Conservation (phyloP, 1,140 invertebrate genomes). For the Dendroctonus valens region DNA sequence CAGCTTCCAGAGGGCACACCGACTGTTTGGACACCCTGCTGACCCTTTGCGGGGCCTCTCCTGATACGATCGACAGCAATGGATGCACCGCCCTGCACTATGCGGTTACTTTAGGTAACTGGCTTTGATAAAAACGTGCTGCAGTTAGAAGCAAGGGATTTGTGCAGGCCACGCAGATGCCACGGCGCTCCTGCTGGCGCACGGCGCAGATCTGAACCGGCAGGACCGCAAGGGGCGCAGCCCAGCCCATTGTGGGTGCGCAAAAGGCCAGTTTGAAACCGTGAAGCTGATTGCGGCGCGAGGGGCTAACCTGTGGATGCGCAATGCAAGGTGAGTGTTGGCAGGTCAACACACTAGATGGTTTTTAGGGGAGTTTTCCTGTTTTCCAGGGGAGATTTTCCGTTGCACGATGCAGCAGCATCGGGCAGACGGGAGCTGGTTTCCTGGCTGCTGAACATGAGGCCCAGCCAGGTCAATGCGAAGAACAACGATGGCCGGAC, state of each 20-base stretch:
- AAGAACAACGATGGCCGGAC: slow-evolving; percentile 91
- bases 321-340: slow-evolving; percentile 62
- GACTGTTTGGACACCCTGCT: slow-evolving; percentile 89
- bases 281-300: slow-evolving; percentile 74
- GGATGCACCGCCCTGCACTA: slow-evolving; percentile 96
- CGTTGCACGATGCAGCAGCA: slow-evolving; percentile 91
- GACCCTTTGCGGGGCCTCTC: slow-evolving; percentile 81
- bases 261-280: slow-evolving; percentile 91
- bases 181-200: slow-evolving; percentile 81
- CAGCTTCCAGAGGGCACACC: slow-evolving; percentile 90
- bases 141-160: not conserved
- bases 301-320: slow-evolving; percentile 87
- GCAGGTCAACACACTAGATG: not conserved
- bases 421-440: slow-evolving; percentile 86
- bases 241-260: slow-evolving; percentile 82
- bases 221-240: slow-evolving; percentile 90
- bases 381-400: slow-evolving; percentile 74
- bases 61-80: slow-evolving; percentile 84
- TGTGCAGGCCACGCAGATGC: slow-evolving; percentile 83
- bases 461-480: slow-evolving; percentile 81
- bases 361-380: not conserved
- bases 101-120: slow-evolving; percentile 78
- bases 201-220: slow-evolving; percentile 86
- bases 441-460: slow-evolving; percentile 79
- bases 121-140: not conserved